These are phyloP conservation scores for Philonicus albiceps DNA, from an alignment of 2,888 invertebrate species.

Conservation along the genomic window DNA sequence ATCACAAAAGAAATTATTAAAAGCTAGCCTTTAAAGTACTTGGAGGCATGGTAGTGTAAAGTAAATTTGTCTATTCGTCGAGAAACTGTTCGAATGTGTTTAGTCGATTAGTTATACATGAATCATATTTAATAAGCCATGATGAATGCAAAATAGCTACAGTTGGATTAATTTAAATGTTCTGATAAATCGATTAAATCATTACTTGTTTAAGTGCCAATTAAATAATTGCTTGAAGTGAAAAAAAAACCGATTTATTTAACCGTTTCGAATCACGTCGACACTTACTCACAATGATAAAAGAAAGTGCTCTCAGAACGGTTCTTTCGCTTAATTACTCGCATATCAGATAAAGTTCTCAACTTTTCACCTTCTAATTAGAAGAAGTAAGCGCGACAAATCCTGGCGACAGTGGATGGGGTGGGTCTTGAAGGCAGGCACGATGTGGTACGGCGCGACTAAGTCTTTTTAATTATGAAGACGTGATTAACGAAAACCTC, in stretches of 20 bases:
- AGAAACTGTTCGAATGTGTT: no score
- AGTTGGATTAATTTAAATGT: neutral
- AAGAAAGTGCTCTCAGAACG: neutral
- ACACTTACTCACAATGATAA: neutral
- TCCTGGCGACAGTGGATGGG: neutral
- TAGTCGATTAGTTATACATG: no score
- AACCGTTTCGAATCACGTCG: neutral
- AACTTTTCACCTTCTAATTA: conserved; percentile 16
- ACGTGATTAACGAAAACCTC: conserved; percentile 27
- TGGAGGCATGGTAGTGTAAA: no score
- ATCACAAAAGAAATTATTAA: no score
- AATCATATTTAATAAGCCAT: no score
- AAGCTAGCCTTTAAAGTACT: no score
- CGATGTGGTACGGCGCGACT: neutral
- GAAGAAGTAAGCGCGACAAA: neutral
- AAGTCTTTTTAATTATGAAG: conserved; percentile 26
- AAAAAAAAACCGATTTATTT: neutral
- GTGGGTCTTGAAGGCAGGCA: no score
- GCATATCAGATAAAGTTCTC: conserved; percentile 1
- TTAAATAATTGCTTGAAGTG: neutral
- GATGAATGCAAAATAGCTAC: neutral
- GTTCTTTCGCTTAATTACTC: conserved; percentile 5
- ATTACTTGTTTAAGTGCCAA: neutral
- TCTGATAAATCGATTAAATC: neutral
- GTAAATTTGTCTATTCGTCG: no score